Conservation (phyloP, 2,888 invertebrate species). For the Phyllotreta cruciferae region DNA sequence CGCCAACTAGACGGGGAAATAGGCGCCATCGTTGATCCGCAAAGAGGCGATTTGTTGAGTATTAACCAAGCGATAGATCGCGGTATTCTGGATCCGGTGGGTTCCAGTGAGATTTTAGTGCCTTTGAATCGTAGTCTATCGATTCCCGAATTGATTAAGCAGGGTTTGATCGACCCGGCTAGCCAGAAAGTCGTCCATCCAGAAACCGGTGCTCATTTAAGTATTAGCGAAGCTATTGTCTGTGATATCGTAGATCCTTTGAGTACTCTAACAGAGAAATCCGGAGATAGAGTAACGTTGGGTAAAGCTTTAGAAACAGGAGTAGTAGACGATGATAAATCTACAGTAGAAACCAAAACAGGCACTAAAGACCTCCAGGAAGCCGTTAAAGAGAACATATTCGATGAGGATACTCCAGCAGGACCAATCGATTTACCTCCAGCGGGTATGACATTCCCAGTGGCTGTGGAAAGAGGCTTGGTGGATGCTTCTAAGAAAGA, state of each 20-base stretch:
- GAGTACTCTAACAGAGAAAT: conserved; percentile 71
- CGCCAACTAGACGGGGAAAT: conserved; percentile 75
- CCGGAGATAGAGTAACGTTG: conserved; percentile 72
- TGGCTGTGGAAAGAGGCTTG: conserved; percentile 77
- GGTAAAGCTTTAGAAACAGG: conserved; percentile 77
- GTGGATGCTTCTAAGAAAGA: conserved; percentile 72
- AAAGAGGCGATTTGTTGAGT: conserved; percentile 78
- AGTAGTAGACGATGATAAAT: conserved; percentile 74
- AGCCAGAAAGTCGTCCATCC: conserved; percentile 84
- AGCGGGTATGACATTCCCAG: conserved; percentile 82
- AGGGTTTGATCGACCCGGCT: conserved; percentile 81
- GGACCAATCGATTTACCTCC: conserved; percentile 71
- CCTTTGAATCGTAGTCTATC: conserved; percentile 83
- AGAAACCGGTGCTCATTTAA: conserved; percentile 80
- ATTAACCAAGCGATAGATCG: conserved; percentile 85
- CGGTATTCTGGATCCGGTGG: conserved; percentile 81
- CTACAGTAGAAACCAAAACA: conserved; percentile 68
- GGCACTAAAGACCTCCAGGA: conserved; percentile 72
- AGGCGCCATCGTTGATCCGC: conserved; percentile 84
- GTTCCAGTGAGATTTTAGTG: conserved; percentile 77
- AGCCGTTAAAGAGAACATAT: conserved; percentile 74
- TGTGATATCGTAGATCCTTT: conserved; percentile 88
- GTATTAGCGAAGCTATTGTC: conserved; percentile 82
- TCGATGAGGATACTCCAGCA: conserved; percentile 58
- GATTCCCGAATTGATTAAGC: conserved; percentile 82